These are phyloP conservation scores for Hirundo rustica DNA, from an alignment of 2,797 vertebrate species.

Conservation along the genomic window DNA sequence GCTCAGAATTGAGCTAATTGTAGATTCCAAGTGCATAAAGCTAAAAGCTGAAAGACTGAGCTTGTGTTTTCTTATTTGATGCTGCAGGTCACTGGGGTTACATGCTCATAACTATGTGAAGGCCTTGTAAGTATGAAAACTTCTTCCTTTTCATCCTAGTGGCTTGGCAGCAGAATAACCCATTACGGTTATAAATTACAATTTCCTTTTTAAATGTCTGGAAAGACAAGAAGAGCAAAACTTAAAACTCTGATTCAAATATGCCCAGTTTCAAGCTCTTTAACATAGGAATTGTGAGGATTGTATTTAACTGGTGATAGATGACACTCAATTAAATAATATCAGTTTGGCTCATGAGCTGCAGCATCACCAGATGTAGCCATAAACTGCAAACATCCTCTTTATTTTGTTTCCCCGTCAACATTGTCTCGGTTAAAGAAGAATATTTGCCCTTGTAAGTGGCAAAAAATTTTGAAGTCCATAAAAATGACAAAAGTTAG, in stretches of 20 bases:
- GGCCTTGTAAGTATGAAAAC: not conserved
- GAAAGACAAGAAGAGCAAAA: constrained; percentile 41
- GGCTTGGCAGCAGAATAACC: constrained; percentile 1
- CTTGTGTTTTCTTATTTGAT: constrained; percentile 32
- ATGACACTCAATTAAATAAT: not conserved
- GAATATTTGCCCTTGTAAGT: not conserved
- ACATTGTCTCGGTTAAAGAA: not conserved
- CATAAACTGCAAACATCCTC: not conserved
- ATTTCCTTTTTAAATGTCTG: constrained; percentile 52
- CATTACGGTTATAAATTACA: constrained; percentile 4
- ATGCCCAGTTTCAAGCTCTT: constrained; percentile 34
- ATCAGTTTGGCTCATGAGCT: not conserved
- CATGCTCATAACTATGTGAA: not conserved
- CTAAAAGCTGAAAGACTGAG: not conserved
- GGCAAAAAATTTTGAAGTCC: not conserved
- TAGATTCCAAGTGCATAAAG: constrained; percentile 24
- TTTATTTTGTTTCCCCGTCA: not conserved
- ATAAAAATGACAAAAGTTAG: not conserved
- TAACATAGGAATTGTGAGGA: not conserved
- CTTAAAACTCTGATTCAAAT: constrained; percentile 21
- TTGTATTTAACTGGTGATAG: constrained; percentile 47
- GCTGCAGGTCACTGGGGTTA: constrained; percentile 25
- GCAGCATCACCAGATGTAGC: not conserved
- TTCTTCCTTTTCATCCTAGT: constrained; percentile 16
- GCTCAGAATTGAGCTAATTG: constrained; percentile 36